Percentiles rank a stretch among this genome's conserved stretches.
phyloP scores from a whole-genome alignment of 2,888 invertebrate species.

The Ormyrus rosae region DNA sequence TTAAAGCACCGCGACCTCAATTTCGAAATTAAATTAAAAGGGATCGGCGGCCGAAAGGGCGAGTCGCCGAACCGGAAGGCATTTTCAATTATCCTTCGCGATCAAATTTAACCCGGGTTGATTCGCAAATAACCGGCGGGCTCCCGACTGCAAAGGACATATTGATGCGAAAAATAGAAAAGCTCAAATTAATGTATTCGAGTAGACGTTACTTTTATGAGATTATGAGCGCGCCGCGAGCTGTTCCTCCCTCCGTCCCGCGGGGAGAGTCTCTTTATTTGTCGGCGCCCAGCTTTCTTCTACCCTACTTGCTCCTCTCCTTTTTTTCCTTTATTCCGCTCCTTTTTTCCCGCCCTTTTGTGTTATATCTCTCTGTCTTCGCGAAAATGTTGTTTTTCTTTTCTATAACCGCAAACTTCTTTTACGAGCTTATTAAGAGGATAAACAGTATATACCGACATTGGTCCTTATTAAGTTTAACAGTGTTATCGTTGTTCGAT shows the following conservation, averaged over 20 bases:
- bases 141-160: not conserved
- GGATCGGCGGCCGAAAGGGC: too few species aligned
- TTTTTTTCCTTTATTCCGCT: not conserved
- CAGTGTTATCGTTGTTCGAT: too few species aligned
- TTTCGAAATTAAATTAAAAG: too few species aligned
- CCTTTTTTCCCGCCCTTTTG: too few species aligned
- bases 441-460: not conserved
- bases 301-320: not conserved
- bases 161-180: constrained; percentile 34
- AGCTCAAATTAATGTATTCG: constrained; percentile 37
- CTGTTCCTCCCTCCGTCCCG: constrained; percentile 19
- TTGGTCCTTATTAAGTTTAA: too few species aligned
- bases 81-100: constrained; percentile 1
- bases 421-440: constrained; percentile 34
- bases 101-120: not conserved
- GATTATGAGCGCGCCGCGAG: constrained; percentile 40
- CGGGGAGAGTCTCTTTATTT: constrained; percentile 25
- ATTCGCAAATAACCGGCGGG: constrained; percentile 24
- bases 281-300: not conserved
- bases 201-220: constrained; percentile 39
- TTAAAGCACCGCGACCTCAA: too few species aligned
- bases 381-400: constrained; percentile 16
- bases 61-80: too few species aligned
- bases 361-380: not conserved
- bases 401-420: constrained; percentile 25